Conservation (phyloP, 2,797 vertebrate genomes). For the Enoplosus armatus region DNA sequence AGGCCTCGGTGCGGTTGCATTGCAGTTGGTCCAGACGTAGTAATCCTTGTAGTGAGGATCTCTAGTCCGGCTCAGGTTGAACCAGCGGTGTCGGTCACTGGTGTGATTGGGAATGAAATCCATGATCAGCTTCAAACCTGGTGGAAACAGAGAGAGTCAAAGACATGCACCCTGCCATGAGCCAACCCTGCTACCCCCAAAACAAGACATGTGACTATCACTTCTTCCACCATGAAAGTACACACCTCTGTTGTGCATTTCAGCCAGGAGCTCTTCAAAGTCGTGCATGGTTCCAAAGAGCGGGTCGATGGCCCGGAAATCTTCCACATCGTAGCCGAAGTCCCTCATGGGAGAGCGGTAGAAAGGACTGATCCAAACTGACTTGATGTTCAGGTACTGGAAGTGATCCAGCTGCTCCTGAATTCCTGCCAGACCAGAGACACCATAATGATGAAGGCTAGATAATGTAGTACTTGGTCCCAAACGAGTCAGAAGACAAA, state of each 20-base stretch:
- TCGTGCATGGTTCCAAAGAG: constrained; percentile 95
- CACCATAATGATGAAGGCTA: background rate
- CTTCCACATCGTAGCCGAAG: constrained; percentile 92
- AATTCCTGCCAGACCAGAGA: constrained; percentile 86
- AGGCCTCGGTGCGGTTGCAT: constrained; percentile 77
- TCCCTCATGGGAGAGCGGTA: constrained; percentile 94
- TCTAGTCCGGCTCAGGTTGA: constrained; percentile 89
- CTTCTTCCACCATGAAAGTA: no score
- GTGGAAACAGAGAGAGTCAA: constrained; percentile 8
- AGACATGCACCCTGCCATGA: background rate
- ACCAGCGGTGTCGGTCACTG: constrained; percentile 95
- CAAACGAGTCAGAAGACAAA: background rate
- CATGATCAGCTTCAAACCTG: constrained; percentile 95
- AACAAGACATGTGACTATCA: background rate
- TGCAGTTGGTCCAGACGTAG: constrained; percentile 94
- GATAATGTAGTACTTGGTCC: background rate
- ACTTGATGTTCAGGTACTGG: constrained; percentile 90
- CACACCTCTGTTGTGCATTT: constrained; percentile 92
- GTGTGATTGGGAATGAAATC: constrained; percentile 99
- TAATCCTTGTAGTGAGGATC: constrained; percentile 91
- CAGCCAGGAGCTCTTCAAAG: constrained; percentile 91
- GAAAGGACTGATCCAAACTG: constrained; percentile 94
- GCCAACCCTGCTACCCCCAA: background rate
- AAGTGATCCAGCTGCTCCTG: constrained; percentile 91
- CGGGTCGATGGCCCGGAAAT: constrained; percentile 92